Evolutionary conservation across 2,113 vertebrate species (phyloP), one percentile per base, ranked within the genome.

Genomic region (Alouatta palliata): DNA sequence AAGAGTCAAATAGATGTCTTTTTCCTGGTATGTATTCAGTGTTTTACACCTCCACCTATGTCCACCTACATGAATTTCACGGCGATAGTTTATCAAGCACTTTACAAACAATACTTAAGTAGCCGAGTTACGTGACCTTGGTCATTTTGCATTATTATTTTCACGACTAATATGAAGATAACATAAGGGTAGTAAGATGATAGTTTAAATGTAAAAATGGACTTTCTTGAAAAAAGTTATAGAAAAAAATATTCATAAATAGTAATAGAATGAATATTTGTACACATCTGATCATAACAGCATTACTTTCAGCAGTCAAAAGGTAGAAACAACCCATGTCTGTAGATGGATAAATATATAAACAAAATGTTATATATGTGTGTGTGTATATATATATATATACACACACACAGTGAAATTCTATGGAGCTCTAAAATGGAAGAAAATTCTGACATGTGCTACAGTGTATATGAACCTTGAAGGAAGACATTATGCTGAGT

Each of bases 1-100:
- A 10, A 8, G 37, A 66, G 32, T 61, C 47, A n/a, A 37, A 35
- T 49, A 71, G 27, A 32, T 23, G 25, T 13, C 6, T 37, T 88
- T 95, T 80, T 12, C 32, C 45, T 93, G 96, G 90, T 77, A 82
- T 71, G 68, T 25, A 27, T 85, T 90, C 49, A n/a, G 12, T n/a
- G 4, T 52, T 68, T 87, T 70, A n/a, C 21, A 52, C 58, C 75
- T 94, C 73, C 30, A 61, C 11, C 0, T n/a, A 3, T 13, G 17
- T 40, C 49, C 85, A 43, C 32, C 90, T 64, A 70, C 91, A 61
- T 95, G 90, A 87, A 94, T 71, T 81, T 94, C 17, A 82, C 40
- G 83, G 54, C 90, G 40, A 25, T 94, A 83, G 88, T 89, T 87
- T 73, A 66, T 73, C 77, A 68, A 85, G 12, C 9, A 49, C 19